These are phyloP conservation scores for Heliornis fulica DNA, from an alignment of 2,113 vertebrate species.

Conservation along the genomic window DNA sequence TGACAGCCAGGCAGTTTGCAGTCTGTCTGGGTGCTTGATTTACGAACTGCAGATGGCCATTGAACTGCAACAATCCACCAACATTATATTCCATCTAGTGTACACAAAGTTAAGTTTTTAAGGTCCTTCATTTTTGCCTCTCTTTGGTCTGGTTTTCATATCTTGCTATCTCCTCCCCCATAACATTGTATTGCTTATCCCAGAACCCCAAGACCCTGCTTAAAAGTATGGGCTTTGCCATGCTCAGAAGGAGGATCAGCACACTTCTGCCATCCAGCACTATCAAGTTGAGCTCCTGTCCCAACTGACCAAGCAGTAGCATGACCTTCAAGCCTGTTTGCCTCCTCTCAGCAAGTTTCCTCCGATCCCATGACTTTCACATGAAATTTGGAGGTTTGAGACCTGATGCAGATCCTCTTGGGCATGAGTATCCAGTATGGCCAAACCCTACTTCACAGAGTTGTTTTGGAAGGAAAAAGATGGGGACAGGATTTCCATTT, in stretches of 20 bases:
- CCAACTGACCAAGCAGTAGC: background rate
- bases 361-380: background rate
- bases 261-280: background rate
- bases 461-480: background rate
- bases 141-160: background rate
- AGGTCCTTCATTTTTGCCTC: background rate
- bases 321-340: background rate
- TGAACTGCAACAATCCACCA: conserved; percentile 17
- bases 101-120: background rate
- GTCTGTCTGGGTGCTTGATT: conserved; percentile 19
- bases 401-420: background rate
- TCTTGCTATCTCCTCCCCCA: background rate
- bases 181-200: background rate
- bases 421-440: background rate
- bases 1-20: conserved; percentile 30
- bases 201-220: background rate
- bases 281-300: background rate
- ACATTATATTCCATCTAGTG: background rate
- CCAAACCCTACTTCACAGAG: background rate
- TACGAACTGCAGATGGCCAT: conserved; percentile 45
- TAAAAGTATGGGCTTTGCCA: background rate
- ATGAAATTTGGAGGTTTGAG: background rate
- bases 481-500: background rate
- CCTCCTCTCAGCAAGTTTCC: background rate
- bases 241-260: background rate